Base-by-base conservation (phyloP, 2,888 invertebrate genomes). In the Apotomis turbidana region DNA sequence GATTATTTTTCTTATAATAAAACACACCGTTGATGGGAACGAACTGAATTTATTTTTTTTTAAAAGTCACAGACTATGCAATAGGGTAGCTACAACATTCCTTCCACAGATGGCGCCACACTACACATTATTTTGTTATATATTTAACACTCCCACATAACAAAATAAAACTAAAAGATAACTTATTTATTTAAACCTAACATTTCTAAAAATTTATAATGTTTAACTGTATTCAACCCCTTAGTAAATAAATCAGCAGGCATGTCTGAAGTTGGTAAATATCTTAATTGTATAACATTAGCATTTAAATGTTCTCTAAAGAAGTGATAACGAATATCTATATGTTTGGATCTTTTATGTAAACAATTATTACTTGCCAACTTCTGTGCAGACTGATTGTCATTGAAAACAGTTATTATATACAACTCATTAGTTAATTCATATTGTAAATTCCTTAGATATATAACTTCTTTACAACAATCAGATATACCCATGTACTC, bases 341-440 rank as follows among this genome's bases (percentile, higher is more conserved):
- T 55, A 9, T 55, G 55, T 13, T 55, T 55, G n/a, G 55, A 55
- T 55, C 55, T 55, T 3, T 55, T 55, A 15, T 15, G 15, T 13
- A 27, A 13, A 15, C 55, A n/a, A 15, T 9, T 8, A 55, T 55
- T 55, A 55, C 8, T 55, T 15, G 55, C 55, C 15, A 55, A 15
- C 15, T 13, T 55, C 13, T 55, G 55, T 15, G 55, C 55, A n/a
- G 55, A 55, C 15, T 55, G 55, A 55, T 55, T 55, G 55, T 55
- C 55, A 55, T 55, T 55, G 8, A 27, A 55, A 13, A 55, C 15
- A 55, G 15, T 55, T n/a, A 55, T 55, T 4, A 55, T 0, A 55
- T 55, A 55, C 8, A 15, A 55, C 4, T 55, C 27, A 55, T 55
- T 15, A 55, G 15, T 55, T 55, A 55, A 4, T 13, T 55, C 55